These are phyloP conservation scores for Chrysemys picta DNA, from an alignment of 2,113 vertebrate species.

Conservation along the genomic window DNA sequence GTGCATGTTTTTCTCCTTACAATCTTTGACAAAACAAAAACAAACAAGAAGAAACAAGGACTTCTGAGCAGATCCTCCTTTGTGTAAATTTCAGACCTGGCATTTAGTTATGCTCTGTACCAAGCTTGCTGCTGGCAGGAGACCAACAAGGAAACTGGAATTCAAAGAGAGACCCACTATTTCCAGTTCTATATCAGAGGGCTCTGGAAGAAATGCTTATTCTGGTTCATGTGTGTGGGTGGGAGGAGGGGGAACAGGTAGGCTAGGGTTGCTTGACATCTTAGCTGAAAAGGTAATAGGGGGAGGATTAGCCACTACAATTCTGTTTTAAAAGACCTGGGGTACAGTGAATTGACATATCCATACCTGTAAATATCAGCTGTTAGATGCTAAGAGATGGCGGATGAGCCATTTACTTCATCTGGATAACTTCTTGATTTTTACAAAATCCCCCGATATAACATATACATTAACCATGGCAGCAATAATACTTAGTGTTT, in stretches of 20 bases:
- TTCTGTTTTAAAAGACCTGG: not conserved
- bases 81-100: slow-evolving; percentile 47
- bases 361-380: not conserved
- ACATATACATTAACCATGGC: not conserved
- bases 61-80: slow-evolving; percentile 40
- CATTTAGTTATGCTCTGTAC: not conserved
- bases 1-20: slow-evolving; percentile 14
- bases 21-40: slow-evolving; percentile 62
- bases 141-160: slow-evolving; percentile 28
- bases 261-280: not conserved
- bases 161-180: slow-evolving; percentile 25
- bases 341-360: not conserved
- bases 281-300: not conserved
- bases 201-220: not conserved
- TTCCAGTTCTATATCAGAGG: slow-evolving; percentile 21
- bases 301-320: not conserved
- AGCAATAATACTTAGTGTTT: not conserved
- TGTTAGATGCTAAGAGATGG: not conserved
- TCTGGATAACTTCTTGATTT: slow-evolving; percentile 6
- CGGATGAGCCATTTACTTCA: slow-evolving; percentile 4
- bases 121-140: not conserved
- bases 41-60: slow-evolving; percentile 53
- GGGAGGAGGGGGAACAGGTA: not conserved
- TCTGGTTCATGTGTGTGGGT: not conserved
- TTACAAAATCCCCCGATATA: not conserved